Conservation (phyloP, 2,113 vertebrate species). For the Gallinago undulata region DNA sequence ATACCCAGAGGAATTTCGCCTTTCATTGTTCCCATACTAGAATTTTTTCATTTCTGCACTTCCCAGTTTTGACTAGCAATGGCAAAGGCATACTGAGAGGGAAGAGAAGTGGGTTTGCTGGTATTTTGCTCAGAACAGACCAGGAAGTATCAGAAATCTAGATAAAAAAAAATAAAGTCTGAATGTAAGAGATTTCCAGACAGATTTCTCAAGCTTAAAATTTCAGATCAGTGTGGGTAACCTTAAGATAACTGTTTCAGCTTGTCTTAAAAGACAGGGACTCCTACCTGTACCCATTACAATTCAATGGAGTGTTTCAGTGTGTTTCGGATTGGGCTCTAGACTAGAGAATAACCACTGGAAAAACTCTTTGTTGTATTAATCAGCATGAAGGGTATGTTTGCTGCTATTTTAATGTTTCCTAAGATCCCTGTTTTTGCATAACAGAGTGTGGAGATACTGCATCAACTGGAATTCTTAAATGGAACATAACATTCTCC, state of each 20-base stretch:
- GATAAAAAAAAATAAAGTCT: background rate
- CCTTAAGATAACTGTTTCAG: background rate
- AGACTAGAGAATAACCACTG: background rate
- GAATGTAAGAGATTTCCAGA: background rate
- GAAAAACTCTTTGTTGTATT: background rate
- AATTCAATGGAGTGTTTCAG: background rate
- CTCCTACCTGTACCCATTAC: background rate
- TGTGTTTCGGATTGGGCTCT: background rate
- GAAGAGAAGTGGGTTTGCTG: slow-evolving; percentile 1
- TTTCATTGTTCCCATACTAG: background rate
- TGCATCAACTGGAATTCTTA: background rate
- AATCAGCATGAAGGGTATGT: background rate
- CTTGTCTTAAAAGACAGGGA: background rate
- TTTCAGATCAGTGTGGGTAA: background rate
- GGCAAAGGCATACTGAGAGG: background rate
- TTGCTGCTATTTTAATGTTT: background rate
- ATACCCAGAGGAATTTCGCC: background rate
- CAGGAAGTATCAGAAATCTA: slow-evolving; percentile 23
- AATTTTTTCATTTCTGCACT: background rate
- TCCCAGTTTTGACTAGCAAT: background rate
- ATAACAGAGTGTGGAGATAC: background rate
- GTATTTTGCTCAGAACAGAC: slow-evolving; percentile 14
- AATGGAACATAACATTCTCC: background rate
- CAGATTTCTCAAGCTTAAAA: background rate
- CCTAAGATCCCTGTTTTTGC: background rate